phyloP scores from a whole-genome alignment of 2,113 vertebrate species.

The Lota lota region DNA sequence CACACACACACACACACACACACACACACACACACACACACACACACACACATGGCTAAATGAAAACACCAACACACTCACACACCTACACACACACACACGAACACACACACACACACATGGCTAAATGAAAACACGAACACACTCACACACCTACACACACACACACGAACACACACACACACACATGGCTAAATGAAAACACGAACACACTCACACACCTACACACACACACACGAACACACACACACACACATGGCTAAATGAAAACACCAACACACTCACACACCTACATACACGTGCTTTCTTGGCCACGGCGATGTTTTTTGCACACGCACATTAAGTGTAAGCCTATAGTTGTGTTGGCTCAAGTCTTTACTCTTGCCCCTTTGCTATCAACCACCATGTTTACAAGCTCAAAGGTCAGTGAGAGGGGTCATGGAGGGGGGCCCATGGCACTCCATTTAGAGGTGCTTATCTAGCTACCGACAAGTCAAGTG shows the following conservation, averaged over 20 bases:
- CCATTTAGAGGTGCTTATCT: conserved; percentile 58
- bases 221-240: too few species aligned
- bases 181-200: too few species aligned
- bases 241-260: too few species aligned
- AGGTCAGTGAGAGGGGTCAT: conserved; percentile 52
- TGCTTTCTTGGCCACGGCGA: too few species aligned
- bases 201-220: background rate
- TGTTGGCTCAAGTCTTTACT: background rate
- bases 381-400: background rate
- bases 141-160: conserved; percentile 30
- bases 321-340: conserved; percentile 1
- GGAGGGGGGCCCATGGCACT: conserved; percentile 45
- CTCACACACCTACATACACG: conserved; percentile 6
- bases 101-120: too few species aligned
- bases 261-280: too few species aligned
- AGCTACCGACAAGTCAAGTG: conserved; percentile 34
- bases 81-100: background rate
- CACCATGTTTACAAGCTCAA: conserved; percentile 63
- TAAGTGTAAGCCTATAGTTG: conserved; percentile 23
- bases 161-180: conserved; percentile 28
- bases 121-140: too few species aligned
- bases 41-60: background rate
- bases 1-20: too few species aligned
- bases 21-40: conserved; percentile 4
- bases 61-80: conserved; percentile 5